Conservation (phyloP, 2,113 vertebrate species). For the Pao palembangensis region DNA sequence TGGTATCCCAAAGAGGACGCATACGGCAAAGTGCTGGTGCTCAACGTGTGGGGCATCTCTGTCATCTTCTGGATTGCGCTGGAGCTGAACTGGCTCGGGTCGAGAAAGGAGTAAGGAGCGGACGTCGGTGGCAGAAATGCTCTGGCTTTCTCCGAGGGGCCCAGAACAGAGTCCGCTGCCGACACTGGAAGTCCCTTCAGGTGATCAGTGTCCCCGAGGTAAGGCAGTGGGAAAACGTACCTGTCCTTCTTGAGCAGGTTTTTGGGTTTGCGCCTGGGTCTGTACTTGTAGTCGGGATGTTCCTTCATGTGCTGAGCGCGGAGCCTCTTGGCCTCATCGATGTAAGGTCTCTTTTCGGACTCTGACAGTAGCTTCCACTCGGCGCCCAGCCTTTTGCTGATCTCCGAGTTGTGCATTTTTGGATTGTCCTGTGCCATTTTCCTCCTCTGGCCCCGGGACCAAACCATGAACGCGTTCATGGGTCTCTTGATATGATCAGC, state of each 20-base stretch:
- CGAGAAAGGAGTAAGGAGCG: conserved; percentile 94
- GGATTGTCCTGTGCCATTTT: conserved; percentile 99
- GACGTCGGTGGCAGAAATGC: conserved; percentile 94
- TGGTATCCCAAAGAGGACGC: conserved; percentile 98
- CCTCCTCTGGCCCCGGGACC: conserved; percentile 95
- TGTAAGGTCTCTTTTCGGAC: conserved; percentile 97
- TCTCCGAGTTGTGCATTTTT: conserved; percentile 99
- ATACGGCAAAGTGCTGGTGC: conserved; percentile 91
- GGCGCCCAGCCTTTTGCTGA: conserved; percentile 94
- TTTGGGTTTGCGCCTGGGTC: conserved; percentile 97
- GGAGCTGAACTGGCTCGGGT: conserved; percentile 97
- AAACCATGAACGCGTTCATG: conserved; percentile 99
- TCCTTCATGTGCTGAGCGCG: conserved; percentile 99
- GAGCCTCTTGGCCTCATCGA: conserved; percentile 96
- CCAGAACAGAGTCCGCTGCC: conserved; percentile 89
- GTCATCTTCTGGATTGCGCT: conserved; percentile 98
- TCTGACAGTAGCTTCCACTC: conserved; percentile 98
- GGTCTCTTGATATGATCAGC: conserved; percentile 98
- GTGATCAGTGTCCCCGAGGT: conserved; percentile 96
- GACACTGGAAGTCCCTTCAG: conserved; percentile 93
- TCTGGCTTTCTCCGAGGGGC: conserved; percentile 90
- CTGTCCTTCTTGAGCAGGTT: conserved; percentile 99
- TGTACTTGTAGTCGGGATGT: conserved; percentile 99
- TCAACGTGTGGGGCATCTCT: conserved; percentile 96
- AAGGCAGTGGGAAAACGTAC: conserved; percentile 98